Percentiles rank a stretch among this genome's conserved stretches.
These are phyloP conservation scores for Rhopalosiphum nymphaeae DNA, from an alignment of 2,888 invertebrate genomes.

Conservation along the genomic window DNA sequence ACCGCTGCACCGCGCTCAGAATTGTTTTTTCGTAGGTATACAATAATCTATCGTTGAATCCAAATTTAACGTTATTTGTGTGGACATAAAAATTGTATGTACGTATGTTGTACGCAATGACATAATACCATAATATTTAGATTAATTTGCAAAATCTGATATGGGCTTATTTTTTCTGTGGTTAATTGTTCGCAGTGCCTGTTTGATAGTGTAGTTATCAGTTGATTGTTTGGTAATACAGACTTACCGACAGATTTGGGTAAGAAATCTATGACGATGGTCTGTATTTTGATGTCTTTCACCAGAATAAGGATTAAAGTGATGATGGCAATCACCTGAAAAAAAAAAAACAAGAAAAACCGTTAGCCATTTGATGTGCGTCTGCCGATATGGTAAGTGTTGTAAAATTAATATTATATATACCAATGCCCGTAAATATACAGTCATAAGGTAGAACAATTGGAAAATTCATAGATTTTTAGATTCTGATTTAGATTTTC, in stretches of 20 bases:
- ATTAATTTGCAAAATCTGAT: no score
- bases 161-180: no score
- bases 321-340: slow-evolving; percentile 77
- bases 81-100: no score
- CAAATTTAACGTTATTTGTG: no score
- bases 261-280: slow-evolving; percentile 82
- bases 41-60: no score
- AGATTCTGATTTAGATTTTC: not conserved
- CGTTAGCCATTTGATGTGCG: not conserved
- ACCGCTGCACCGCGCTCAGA: no score
- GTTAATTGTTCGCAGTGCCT: no score
- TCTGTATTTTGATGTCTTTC: slow-evolving; percentile 79
- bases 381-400: not conserved
- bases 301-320: slow-evolving; percentile 80
- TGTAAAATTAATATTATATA: not conserved
- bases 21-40: no score
- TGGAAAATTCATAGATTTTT: not conserved
- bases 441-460: not conserved
- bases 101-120: no score
- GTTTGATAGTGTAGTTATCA: not conserved
- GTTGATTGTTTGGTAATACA: not conserved
- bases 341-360: slow-evolving; percentile 66
- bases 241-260: slow-evolving; percentile 77
- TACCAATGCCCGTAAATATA: not conserved
- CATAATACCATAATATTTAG: no score